Evolutionary conservation across 2,888 invertebrate species (phyloP), one percentile per base, ranked within the genome.

Genomic region (Drosophila paramelanica): DNA sequence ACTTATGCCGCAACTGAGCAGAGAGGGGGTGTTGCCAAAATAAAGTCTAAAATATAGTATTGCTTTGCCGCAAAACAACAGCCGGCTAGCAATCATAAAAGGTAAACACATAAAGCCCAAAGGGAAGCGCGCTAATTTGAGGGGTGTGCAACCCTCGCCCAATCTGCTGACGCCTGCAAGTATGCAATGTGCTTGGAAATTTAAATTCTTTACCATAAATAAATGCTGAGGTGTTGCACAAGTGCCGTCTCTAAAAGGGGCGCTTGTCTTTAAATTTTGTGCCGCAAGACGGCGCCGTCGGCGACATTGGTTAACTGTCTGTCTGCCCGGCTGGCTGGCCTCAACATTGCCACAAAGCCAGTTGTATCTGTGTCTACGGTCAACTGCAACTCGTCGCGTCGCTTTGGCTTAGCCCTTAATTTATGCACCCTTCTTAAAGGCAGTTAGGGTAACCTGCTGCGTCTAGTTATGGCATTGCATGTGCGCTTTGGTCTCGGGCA

Each of bases 351-450:
- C 73, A 57, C 73, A 69, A 69, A 73, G 74, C 71, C 45, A 39
- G n/a, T 41, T 33, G 27, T 58, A 31, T 43, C 47, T 57, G 45
- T 57, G 45, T 71, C 78, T 72, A 79, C 82, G 87, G 81, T 80
- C 84, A 84, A 72, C 82, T 85, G 88, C 85, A 84, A 69, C 73
- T 73, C 71, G 71, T 69, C 68, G 69, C 52, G 59, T 45, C 77
- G 67, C 41, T 67, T 62, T 68, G 56, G 62, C 80, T 70, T 65
- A 56, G 77, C 60, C 60, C 76, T 68, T 90, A 89, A 89, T 89
- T 90, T 89, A 89, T 90, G 90, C 89, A 89, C 89, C 90, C 89
- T 81, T 87, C 81, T 53, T 49, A 31, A 45, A 60, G 53, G 59
- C 60, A 51, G 52, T 46, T 46, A 20, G 31, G 33, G 41, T 53